Evolutionary conservation across 2,797 vertebrate species (phyloP), one percentile per base, ranked within the genome.

Genomic region (Pseudochromis fuscus): DNA sequence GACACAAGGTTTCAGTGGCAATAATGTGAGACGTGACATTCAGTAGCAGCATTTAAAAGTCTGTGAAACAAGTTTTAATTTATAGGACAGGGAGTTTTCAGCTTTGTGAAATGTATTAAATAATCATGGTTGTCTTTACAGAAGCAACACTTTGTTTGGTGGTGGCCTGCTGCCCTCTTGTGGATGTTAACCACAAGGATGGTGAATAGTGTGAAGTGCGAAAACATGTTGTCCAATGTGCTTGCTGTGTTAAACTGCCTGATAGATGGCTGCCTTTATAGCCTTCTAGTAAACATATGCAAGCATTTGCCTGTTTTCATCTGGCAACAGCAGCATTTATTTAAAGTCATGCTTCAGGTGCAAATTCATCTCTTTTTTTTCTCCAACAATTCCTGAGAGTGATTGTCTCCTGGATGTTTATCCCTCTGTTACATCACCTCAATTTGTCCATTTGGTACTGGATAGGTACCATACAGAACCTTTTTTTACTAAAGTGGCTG

Each of bases 91-190:
- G 24, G 18, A 38, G 3, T 21, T 28, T 48, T 38, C 11, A 31
- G 12, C 12, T 55, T 33, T 33, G 2, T 18, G 18, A 42, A 42
- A n/a, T 12, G 13, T 37, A 13, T 12, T 37, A 19, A 42, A 40
- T 13, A 44, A 11, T 27, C 19, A 2, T 21, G 37, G 45, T 6
- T 37, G 11, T 27, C 10, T 15, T 67, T 10, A 44, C 1, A 42
- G 31, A 25, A 33, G 4, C 6, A 2, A 16, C 38, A 19, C 8
- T 9, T 42, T 66, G 0, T 28, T 46, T 56, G 19, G 16, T 33
- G 58, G 24, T 63, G 42, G 56, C 30, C n/a, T 60, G 57, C 63
- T 72, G 70, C 67, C 67, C 60, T 69, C 74, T 69, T 69, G 49
- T 82, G 69, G 45, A 44, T 61, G 2, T 60, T 51, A 46, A 56